Evolutionary conservation across 2,113 vertebrate species (phyloP).

Genomic region (Myocastor coypus): DNA sequence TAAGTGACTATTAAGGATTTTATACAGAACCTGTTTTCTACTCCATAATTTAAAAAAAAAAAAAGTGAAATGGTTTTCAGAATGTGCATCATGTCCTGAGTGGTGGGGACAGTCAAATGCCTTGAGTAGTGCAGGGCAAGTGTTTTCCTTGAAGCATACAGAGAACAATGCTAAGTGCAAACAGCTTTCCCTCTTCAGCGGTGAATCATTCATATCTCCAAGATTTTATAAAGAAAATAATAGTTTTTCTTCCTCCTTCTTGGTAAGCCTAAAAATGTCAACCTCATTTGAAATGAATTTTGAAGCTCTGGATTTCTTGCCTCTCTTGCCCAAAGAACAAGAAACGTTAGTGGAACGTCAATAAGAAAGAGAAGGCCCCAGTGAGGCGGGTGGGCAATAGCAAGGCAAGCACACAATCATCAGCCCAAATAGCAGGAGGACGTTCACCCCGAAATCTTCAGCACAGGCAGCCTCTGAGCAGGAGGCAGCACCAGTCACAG

Average conservation of each 20-base stretch:
- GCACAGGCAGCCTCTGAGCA: not conserved
- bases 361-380: not conserved
- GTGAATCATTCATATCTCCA: slow-evolving; percentile 45
- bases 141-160: slow-evolving; percentile 25
- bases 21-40: slow-evolving; percentile 12
- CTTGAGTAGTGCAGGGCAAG: not conserved
- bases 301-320: slow-evolving; percentile 47
- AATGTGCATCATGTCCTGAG: slow-evolving; percentile 41
- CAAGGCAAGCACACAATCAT: not conserved
- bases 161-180: slow-evolving; percentile 60
- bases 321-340: slow-evolving; percentile 16
- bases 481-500: not conserved
- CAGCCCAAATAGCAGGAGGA: not conserved
- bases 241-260: slow-evolving; percentile 34
- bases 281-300: slow-evolving; percentile 56
- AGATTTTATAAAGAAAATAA: slow-evolving; percentile 66
- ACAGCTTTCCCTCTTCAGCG: slow-evolving; percentile 44
- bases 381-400: not conserved
- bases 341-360: not conserved
- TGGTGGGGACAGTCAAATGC: slow-evolving; percentile 24
- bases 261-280: slow-evolving; percentile 58
- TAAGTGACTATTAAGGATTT: slow-evolving; percentile 14
- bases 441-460: not conserved
- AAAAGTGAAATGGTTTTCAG: slow-evolving; percentile 35
- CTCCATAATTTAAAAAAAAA: not conserved